Conservation (phyloP, 2,113 vertebrate genomes). For the Leptobrachium ailaonicum region DNA sequence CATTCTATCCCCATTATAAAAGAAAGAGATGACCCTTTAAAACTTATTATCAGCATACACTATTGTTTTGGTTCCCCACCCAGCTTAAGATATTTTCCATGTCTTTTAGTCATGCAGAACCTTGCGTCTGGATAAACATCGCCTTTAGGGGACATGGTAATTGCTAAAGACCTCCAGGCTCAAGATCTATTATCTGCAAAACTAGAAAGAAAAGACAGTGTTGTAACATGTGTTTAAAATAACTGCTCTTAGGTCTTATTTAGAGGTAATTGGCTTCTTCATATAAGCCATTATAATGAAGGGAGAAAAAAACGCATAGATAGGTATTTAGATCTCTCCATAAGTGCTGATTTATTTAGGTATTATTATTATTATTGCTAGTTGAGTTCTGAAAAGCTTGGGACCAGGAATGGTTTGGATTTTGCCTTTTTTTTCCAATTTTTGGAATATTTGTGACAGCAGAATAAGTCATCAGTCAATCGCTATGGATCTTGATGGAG, state of each 20-base stretch:
- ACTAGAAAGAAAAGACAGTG: neutral
- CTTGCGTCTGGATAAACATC: neutral
- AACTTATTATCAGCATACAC: neutral
- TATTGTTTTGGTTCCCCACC: constrained; percentile 1
- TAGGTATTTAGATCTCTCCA: no score
- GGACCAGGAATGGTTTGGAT: no score
- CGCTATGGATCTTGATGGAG: no score
- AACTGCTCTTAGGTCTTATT: neutral
- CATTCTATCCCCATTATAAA: neutral
- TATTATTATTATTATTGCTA: no score
- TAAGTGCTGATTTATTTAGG: no score
- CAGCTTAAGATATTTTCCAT: neutral
- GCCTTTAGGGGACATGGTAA: neutral
- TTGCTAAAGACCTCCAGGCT: neutral
- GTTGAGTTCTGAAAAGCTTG: no score
- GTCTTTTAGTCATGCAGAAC: neutral
- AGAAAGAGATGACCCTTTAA: neutral
- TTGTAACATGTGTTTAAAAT: neutral
- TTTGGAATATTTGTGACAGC: no score
- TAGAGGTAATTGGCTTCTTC: neutral
- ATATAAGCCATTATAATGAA: no score
- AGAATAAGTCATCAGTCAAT: no score
- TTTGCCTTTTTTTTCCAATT: no score
- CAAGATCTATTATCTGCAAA: neutral
- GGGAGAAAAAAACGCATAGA: no score